Conservation (phyloP, 2,888 invertebrate species). For the Melolontha melolontha region DNA sequence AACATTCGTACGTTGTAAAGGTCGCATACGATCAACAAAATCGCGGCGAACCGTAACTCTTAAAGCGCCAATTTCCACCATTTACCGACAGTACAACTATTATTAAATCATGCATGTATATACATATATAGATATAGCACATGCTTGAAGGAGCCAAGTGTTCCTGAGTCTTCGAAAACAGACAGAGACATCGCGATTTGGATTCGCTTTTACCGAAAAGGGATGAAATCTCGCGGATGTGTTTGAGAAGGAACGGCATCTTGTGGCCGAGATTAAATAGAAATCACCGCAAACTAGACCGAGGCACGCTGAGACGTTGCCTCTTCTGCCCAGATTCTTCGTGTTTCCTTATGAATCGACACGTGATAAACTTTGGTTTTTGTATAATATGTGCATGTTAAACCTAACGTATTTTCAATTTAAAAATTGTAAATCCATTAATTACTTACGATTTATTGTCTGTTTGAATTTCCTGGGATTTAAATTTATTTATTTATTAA, state of each 20-base stretch:
- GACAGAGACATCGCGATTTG: not conserved
- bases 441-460: too few species aligned
- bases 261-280: constrained; percentile 51
- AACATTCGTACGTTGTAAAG: too few species aligned
- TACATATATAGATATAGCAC: too few species aligned
- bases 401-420: too few species aligned
- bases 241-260: constrained; percentile 47
- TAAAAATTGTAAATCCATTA: too few species aligned
- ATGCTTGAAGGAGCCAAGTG: too few species aligned
- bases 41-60: too few species aligned
- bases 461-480: too few species aligned
- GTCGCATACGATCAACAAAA: too few species aligned
- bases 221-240: constrained; percentile 41
- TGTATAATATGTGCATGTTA: too few species aligned
- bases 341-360: not conserved
- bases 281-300: constrained; percentile 50
- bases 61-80: not conserved
- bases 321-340: not conserved
- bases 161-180: not conserved
- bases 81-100: not conserved
- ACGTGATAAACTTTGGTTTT: not conserved
- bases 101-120: constrained; percentile 2
- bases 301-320: constrained; percentile 47
- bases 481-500: too few species aligned
- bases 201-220: constrained; percentile 21